A percentile compares a stretch with the other conserved stretches of the same genome.
Conservation (phyloP, 2,797 vertebrate genomes). For the Silurus aristotelis region DNA sequence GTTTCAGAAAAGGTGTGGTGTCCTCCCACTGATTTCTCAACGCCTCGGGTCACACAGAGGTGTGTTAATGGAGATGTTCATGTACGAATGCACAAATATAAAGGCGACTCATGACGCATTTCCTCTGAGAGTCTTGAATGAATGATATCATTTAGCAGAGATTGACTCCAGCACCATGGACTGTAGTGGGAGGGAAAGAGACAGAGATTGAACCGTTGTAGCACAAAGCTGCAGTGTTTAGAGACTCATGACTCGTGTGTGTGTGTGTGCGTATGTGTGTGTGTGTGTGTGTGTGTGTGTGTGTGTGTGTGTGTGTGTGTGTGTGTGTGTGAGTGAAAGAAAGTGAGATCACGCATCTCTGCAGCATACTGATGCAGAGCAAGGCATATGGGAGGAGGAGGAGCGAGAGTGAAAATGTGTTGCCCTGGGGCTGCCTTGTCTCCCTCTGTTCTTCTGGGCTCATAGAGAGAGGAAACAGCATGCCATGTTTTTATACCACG, state of each 20-base stretch:
- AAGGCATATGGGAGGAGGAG: conserved; percentile 61
- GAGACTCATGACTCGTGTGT: conserved; percentile 51
- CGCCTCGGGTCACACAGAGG: conserved; percentile 8
- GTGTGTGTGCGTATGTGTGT: conserved; percentile 32
- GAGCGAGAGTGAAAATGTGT: conserved; percentile 57
- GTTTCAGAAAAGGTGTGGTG: conserved; percentile 26
- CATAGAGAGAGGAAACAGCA: conserved; percentile 56
- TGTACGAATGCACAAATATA: neutral
- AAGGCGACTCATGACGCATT: neutral
- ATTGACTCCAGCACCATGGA: conserved; percentile 42
- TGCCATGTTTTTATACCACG: conserved; percentile 69
- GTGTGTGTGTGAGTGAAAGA: conserved; percentile 30
- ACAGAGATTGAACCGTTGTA: conserved; percentile 39
- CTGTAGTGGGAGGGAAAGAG: conserved; percentile 38
- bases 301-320: conserved; percentile 43
- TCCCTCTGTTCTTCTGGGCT: conserved; percentile 64
- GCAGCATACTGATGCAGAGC: conserved; percentile 60
- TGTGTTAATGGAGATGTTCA: conserved; percentile 12
- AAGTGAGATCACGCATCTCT: conserved; percentile 39
- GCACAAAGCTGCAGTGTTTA: conserved; percentile 61
- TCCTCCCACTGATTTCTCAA: neutral
- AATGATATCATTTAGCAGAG: conserved; percentile 59
- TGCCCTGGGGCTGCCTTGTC: conserved; percentile 68
- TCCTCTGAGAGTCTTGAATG: conserved; percentile 54
- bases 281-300: conserved; percentile 41